These are phyloP conservation scores for Syrista parreyssii DNA, from an alignment of 2,888 invertebrate species.

Conservation along the genomic window DNA sequence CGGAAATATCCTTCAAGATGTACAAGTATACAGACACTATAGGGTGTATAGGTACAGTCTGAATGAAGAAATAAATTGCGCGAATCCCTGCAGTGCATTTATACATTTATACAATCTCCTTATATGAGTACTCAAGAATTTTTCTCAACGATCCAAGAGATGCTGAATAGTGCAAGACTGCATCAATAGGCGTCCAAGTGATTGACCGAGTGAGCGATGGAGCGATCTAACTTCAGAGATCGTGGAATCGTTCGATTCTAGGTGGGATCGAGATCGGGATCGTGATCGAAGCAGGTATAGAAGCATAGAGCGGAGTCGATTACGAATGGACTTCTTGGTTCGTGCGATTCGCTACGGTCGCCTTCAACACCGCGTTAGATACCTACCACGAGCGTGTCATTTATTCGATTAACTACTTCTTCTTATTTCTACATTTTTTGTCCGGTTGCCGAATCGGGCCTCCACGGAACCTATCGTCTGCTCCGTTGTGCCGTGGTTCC, in stretches of 20 bases:
- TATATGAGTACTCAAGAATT: neutral
- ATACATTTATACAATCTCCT: neutral
- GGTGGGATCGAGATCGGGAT: neutral
- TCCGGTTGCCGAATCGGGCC: conserved; percentile 17
- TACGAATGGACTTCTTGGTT: conserved; percentile 2
- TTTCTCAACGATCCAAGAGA: neutral
- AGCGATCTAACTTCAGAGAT: neutral
- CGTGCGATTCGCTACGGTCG: conserved; percentile 38
- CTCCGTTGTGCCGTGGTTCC: conserved; percentile 35
- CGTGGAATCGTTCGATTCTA: conserved; percentile 1
- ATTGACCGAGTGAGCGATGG: neutral
- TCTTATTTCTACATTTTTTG: conserved; percentile 24
- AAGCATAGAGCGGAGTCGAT: neutral
- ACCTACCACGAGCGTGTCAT: conserved; percentile 48
- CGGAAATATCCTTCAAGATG: neutral
- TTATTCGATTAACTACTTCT: conserved; percentile 50
- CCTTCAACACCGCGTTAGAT: conserved; percentile 29
- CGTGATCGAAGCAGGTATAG: neutral
- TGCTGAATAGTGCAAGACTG: neutral
- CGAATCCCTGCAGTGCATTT: neutral
- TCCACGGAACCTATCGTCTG: conserved; percentile 22
- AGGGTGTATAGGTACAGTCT: neutral
- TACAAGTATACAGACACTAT: neutral
- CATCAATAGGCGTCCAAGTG: neutral
- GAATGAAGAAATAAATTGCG: neutral